Percentiles rank a stretch among this genome's conserved stretches.
Evolutionary conservation across 2,797 vertebrate genomes (phyloP).

Genomic region (Ispidina picta): DNA sequence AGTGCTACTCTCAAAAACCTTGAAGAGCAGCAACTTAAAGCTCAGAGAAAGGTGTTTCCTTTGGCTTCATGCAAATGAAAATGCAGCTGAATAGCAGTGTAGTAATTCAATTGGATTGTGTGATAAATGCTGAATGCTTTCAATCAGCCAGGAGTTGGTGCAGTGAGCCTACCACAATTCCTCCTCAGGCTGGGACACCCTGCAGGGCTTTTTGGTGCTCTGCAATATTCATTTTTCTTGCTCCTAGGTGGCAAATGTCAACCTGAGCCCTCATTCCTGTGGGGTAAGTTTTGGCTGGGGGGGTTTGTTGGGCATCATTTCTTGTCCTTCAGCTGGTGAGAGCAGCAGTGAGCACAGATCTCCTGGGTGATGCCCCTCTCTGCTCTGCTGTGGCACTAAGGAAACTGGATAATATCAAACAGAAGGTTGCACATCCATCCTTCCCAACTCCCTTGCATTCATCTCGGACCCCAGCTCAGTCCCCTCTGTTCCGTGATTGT

Average conservation of each 20-base stretch:
- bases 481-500: not conserved
- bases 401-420: not conserved
- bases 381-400: not conserved
- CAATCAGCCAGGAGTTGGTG: conserved; percentile 23
- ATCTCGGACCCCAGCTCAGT: not conserved
- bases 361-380: not conserved
- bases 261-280: not conserved
- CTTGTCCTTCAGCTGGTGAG: not conserved
- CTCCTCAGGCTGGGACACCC: conserved; percentile 13
- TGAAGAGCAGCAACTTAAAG: conserved; percentile 29
- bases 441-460: not conserved
- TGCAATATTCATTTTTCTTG: conserved; percentile 44
- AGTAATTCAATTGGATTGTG: not conserved
- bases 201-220: not conserved
- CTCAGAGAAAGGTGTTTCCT: conserved; percentile 8
- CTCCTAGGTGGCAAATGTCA: not conserved
- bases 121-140: conserved; percentile 34
- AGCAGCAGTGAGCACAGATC: fast-evolving
- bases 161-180: conserved; percentile 15
- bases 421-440: not conserved
- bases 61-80: conserved; percentile 54
- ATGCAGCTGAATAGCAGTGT: not conserved
- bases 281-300: not conserved
- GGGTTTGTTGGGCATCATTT: not conserved
- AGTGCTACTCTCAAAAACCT: conserved; percentile 17